Evolutionary conservation across 1,140 invertebrate species (phyloP).

Genomic region (Lepidurus packardi): DNA sequence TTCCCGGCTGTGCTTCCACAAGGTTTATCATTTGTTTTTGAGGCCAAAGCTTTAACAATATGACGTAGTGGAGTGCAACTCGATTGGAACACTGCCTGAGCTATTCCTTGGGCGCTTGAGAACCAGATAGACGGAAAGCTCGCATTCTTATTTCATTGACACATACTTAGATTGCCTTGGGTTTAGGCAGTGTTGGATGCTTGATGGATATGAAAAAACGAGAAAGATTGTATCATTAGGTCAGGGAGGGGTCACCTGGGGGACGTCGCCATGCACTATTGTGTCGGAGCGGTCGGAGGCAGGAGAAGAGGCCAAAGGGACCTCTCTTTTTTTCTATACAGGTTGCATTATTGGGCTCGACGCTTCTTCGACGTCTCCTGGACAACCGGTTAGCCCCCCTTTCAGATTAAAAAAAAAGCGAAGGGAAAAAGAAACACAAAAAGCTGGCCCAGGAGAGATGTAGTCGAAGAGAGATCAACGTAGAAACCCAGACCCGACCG

Average conservation of each 20-base stretch:
- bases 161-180: background rate
- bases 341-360: conserved; percentile 17
- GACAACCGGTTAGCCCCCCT: background rate
- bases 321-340: background rate
- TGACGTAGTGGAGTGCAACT: too few species aligned
- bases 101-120: background rate
- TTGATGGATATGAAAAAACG: background rate
- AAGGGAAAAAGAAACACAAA: background rate
- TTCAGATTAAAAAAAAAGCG: background rate
- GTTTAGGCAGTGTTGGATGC: background rate
- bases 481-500: background rate
- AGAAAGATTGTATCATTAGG: conserved; percentile 16
- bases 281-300: background rate
- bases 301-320: background rate
- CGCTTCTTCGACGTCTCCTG: conserved; percentile 16
- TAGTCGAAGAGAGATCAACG: background rate
- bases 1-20: too few species aligned
- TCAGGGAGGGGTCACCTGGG: conserved; percentile 17
- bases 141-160: background rate
- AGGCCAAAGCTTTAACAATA: too few species aligned
- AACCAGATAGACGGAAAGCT: background rate
- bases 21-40: too few species aligned
- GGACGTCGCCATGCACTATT: conserved; percentile 18
- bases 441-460: conserved; percentile 20
- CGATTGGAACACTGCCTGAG: background rate